These are phyloP conservation scores for Gila orcuttii DNA, from an alignment of 2,113 vertebrate genomes.

Conservation along the genomic window DNA sequence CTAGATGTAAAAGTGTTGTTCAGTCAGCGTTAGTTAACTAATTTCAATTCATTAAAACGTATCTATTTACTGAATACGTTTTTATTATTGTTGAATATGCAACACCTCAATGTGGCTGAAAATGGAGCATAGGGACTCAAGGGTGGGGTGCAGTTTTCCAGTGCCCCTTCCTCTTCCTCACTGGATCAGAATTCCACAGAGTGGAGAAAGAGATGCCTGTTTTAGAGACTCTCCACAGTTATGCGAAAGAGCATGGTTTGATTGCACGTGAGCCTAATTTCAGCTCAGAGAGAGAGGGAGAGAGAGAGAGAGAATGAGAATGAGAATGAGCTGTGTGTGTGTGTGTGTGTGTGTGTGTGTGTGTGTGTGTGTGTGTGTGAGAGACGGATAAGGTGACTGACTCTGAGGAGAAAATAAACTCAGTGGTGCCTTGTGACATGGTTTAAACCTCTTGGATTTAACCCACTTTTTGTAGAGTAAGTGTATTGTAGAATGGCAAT, in stretches of 20 bases:
- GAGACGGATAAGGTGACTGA: background rate
- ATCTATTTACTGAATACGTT: background rate
- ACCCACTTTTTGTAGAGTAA: background rate
- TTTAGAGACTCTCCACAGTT: slow-evolving; percentile 25
- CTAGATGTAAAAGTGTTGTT: background rate
- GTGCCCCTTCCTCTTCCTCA: background rate
- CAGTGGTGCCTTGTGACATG: background rate
- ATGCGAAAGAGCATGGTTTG: background rate
- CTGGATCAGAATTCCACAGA: slow-evolving; percentile 22
- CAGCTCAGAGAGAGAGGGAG: background rate
- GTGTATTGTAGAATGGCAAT: background rate
- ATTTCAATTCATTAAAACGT: background rate
- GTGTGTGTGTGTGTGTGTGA: slow-evolving; percentile 8
- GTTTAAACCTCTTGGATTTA: slow-evolving; percentile 2
- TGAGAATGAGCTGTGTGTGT: slow-evolving; percentile 31
- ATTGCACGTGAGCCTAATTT: slow-evolving; percentile 27
- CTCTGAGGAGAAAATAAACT: slow-evolving; percentile 12
- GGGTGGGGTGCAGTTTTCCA: slow-evolving; percentile 23
- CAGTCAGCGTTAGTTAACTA: background rate
- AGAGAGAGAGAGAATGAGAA: too few species aligned
- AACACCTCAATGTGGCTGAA: background rate
- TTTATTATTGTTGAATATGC: background rate
- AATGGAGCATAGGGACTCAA: background rate
- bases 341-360: too few species aligned
- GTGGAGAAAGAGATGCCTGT: slow-evolving; percentile 42